Percentiles rank a stretch among this genome's conserved stretches.
Conservation (phyloP, 2,797 vertebrate genomes). For the Remorina albescens region DNA sequence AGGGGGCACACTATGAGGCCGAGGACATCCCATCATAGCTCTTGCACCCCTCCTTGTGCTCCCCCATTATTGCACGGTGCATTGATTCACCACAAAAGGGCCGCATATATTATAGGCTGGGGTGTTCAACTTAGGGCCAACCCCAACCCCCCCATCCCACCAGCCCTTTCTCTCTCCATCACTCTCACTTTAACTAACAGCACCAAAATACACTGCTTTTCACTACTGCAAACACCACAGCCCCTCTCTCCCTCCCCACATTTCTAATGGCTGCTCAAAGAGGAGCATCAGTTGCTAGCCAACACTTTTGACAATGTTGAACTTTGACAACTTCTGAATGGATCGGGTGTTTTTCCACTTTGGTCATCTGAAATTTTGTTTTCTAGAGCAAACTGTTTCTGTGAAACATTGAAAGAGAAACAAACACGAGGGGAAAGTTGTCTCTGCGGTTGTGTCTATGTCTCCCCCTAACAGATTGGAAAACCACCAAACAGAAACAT, state of each 20-base stretch:
- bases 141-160: slow-evolving; percentile 62
- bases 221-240: slow-evolving; percentile 44
- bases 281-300: slow-evolving; percentile 60
- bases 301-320: slow-evolving; percentile 51
- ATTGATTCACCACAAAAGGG: slow-evolving; percentile 84
- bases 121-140: slow-evolving; percentile 58
- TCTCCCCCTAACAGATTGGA: not conserved
- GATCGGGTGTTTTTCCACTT: not conserved
- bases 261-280: slow-evolving; percentile 38
- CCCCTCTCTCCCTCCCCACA: slow-evolving; percentile 29
- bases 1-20: slow-evolving; percentile 46
- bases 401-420: not conserved
- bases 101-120: slow-evolving; percentile 82
- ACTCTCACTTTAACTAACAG: slow-evolving; percentile 63
- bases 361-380: not conserved
- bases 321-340: slow-evolving; percentile 25
- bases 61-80: slow-evolving; percentile 82
- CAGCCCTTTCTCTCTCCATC: slow-evolving; percentile 52
- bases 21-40: slow-evolving; percentile 55
- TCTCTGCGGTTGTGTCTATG: not conserved
- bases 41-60: slow-evolving; percentile 50
- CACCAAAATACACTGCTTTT: slow-evolving; percentile 41
- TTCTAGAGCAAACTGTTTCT: not conserved
- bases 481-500: not conserved
- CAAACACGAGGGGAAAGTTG: not conserved